Percentiles rank a stretch among this genome's conserved stretches.
Conservation (phyloP, 2,888 invertebrate species). For the Leptinotarsa rubiginosa region DNA sequence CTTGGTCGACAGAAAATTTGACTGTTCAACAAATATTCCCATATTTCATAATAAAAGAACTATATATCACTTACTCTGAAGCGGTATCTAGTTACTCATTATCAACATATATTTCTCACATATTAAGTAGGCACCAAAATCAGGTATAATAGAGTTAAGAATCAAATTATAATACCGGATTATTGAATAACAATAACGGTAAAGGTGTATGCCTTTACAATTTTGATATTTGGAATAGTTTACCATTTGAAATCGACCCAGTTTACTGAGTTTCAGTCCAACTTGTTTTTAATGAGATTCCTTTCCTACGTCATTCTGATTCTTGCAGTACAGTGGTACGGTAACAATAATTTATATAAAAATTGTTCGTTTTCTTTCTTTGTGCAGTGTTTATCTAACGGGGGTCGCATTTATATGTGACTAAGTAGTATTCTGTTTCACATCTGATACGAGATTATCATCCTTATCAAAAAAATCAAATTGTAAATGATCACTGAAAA, state of each 20-base stretch:
- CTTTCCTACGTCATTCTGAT: not conserved
- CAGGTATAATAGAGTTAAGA: conserved; percentile 3
- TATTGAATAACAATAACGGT: conserved; percentile 32
- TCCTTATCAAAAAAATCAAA: not conserved
- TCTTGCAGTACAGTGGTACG: not conserved
- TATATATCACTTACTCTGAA: not conserved
- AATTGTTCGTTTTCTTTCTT: not conserved
- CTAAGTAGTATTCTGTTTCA: not conserved
- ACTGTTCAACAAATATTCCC: not conserved
- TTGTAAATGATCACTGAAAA: no score
- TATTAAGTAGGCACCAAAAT: conserved; percentile 25
- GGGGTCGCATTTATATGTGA: no score
- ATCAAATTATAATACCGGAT: conserved; percentile 9
- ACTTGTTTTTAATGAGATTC: conserved; percentile 22
- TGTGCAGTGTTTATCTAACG: no score
- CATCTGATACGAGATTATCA: not conserved
- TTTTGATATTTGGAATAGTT: conserved; percentile 29
- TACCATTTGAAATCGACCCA: conserved; percentile 30
- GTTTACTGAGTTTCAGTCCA: conserved; percentile 11
- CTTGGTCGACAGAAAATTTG: no score
- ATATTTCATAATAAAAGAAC: not conserved
- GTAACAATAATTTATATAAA: not conserved
- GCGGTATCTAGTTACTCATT: conserved; percentile 17
- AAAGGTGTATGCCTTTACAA: conserved; percentile 11
- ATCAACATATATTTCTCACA: conserved; percentile 18